Conservation (phyloP, 2,888 invertebrate genomes). For the Parapristionchus giblindavisi region DNA sequence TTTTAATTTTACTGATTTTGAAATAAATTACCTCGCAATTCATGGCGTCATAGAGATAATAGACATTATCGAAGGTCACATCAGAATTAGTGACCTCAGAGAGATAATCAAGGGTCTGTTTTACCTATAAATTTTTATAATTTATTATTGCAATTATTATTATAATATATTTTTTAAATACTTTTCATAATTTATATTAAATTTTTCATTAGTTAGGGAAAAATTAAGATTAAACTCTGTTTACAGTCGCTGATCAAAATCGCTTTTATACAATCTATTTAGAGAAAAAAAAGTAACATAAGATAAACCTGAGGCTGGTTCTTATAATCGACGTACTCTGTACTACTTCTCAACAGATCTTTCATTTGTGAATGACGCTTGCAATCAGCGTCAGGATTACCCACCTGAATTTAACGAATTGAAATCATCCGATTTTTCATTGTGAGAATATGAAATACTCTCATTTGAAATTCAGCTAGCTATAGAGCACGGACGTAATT, state of each 20-base stretch:
- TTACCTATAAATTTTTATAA: background rate
- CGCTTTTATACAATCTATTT: too few species aligned
- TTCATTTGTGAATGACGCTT: conserved; percentile 7
- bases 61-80: conserved; percentile 1
- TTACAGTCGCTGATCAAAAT: too few species aligned
- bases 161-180: too few species aligned
- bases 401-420: background rate
- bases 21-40: background rate
- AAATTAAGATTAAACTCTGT: too few species aligned
- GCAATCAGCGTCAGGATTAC: conserved; percentile 20
- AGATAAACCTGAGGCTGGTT: background rate
- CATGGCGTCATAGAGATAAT: conserved; percentile 25
- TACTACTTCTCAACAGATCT: background rate
- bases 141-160: background rate
- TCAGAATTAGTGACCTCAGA: background rate
- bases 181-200: too few species aligned
- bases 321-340: conserved; percentile 3
- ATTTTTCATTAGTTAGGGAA: too few species aligned
- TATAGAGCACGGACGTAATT: too few species aligned
- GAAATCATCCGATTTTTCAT: too few species aligned
- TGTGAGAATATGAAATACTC: too few species aligned
- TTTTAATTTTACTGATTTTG: background rate
- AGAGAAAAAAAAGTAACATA: too few species aligned
- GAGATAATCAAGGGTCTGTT: conserved; percentile 4
- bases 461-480: too few species aligned